Conservation (phyloP, 2,888 invertebrate genomes). For the Lamellibrachia columna region DNA sequence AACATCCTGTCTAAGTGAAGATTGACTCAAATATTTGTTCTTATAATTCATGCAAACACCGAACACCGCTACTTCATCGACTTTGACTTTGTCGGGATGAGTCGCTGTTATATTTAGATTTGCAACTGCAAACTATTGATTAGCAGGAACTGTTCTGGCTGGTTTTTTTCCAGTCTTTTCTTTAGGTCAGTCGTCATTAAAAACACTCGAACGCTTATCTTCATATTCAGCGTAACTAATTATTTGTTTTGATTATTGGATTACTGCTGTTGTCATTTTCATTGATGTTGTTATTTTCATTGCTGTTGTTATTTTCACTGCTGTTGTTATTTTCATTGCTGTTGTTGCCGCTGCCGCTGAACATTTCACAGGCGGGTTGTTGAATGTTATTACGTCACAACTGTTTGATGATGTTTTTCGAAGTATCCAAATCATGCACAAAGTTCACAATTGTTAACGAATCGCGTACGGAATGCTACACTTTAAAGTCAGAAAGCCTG, state of each 20-base stretch:
- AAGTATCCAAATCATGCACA: background rate
- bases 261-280: too few relatives aligned
- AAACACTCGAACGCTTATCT: too few relatives aligned
- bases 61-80: background rate
- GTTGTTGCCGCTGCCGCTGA: too few relatives aligned
- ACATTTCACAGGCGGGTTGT: too few relatives aligned
- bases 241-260: too few relatives aligned
- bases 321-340: too few relatives aligned
- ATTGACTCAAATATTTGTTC: background rate
- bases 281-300: too few relatives aligned
- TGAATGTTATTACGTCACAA: background rate
- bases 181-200: too few relatives aligned
- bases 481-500: background rate
- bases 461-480: background rate
- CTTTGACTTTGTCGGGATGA: background rate
- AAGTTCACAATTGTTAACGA: too few relatives aligned
- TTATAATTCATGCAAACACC: background rate
- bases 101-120: background rate
- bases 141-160: background rate
- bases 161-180: background rate
- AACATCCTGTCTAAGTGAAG: slow-evolving; percentile 3
- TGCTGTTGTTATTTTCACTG: too few relatives aligned
- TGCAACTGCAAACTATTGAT: background rate
- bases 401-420: background rate
- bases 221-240: too few relatives aligned